A percentile compares a stretch with the other conserved stretches of the same genome.
These are phyloP conservation scores for Acanthosoma haemorrhoidale DNA, from an alignment of 2,888 invertebrate genomes.

Conservation along the genomic window DNA sequence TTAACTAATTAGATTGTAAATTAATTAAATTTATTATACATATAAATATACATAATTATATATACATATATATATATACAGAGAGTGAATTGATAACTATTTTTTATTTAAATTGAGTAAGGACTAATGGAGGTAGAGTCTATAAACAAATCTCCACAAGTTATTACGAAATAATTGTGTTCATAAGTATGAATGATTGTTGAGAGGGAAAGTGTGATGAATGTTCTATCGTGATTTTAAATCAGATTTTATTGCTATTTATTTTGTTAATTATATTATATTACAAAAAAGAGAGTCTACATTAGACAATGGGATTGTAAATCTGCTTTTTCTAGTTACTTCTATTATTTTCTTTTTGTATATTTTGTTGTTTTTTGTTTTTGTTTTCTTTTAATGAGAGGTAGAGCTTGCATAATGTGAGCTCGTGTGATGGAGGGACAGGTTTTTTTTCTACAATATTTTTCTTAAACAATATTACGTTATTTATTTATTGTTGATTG, in stretches of 20 bases:
- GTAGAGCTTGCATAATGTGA: not conserved
- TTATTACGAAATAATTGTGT: constrained; percentile 24
- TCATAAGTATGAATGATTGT: constrained; percentile 12
- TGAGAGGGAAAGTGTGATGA: not conserved
- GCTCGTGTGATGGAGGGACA: constrained; percentile 24
- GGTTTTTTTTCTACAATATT: constrained; percentile 15
- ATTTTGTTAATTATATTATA: constrained; percentile 30
- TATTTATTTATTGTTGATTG: constrained; percentile 31
- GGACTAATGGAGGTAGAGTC: constrained; percentile 38
- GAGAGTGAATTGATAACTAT: constrained; percentile 9
- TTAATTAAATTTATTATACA: constrained; percentile 23
- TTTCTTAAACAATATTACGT: constrained; percentile 13
- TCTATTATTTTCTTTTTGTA: constrained; percentile 23
- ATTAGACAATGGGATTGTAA: constrained; percentile 37
- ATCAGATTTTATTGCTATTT: constrained; percentile 19
- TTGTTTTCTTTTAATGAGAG: constrained; percentile 4
- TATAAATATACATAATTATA: not conserved
- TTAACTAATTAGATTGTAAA: constrained; percentile 29
- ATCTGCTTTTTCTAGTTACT: constrained; percentile 29
- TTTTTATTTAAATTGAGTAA: not conserved
- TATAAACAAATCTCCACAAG: constrained; percentile 29
- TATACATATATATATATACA: constrained; percentile 11
- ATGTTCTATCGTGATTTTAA: constrained; percentile 14
- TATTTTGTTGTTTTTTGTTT: constrained; percentile 22
- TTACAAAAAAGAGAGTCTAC: constrained; percentile 33